These are phyloP conservation scores for Agrochola lychnidis DNA, from an alignment of 2,888 invertebrate genomes.

Conservation along the genomic window DNA sequence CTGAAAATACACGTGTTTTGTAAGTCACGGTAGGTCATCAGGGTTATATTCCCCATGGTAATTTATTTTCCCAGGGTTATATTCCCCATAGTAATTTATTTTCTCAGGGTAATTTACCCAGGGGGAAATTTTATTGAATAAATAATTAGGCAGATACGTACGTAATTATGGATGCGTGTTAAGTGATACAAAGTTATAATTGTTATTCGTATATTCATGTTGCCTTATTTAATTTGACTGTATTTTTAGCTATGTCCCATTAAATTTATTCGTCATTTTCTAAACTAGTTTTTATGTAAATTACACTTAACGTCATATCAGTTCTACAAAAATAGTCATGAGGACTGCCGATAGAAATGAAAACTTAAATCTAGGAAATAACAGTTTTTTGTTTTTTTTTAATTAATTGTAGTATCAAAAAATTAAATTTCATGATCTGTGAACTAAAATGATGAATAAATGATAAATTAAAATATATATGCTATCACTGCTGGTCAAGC, in stretches of 20 bases:
- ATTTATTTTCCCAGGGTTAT: not conserved
- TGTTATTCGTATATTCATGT: not conserved
- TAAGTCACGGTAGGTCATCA: conserved; percentile 12
- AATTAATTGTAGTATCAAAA: too few relatives aligned
- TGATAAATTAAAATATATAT: too few relatives aligned
- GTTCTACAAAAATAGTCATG: not conserved
- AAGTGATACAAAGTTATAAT: not conserved
- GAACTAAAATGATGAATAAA: too few relatives aligned
- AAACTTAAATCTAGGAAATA: too few relatives aligned
- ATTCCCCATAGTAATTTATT: not conserved
- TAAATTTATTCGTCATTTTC: not conserved
- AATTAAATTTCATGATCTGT: too few relatives aligned
- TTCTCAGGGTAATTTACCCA: too few relatives aligned
- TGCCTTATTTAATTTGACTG: not conserved
- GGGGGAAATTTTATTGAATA: not conserved
- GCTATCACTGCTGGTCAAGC: too few relatives aligned
- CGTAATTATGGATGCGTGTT: not conserved
- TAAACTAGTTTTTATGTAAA: not conserved
- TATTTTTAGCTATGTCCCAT: not conserved
- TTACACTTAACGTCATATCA: not conserved
- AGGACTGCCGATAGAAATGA: too few relatives aligned
- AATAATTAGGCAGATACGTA: not conserved
- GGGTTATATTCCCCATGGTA: not conserved
- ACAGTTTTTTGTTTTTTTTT: too few relatives aligned
- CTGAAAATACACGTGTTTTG: conserved; percentile 32